Base-by-base conservation (phyloP, 2,888 invertebrate genomes). In the Apodemia duryi region DNA sequence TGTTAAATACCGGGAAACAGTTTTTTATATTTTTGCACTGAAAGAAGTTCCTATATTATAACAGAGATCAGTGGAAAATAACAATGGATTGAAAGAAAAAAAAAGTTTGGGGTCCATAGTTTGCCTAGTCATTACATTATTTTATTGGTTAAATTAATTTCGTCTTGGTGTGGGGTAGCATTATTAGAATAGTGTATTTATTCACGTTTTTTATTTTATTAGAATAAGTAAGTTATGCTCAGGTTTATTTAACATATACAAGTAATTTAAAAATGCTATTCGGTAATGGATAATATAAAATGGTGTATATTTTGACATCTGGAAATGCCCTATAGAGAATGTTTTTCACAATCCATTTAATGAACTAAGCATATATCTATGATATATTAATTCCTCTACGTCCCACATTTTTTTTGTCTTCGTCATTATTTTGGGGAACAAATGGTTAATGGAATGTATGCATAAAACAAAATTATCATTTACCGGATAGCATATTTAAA, bases 11-110 rank as follows among this genome's bases (percentile, higher is more conserved):
- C 57, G 70, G 77, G 77, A 67, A 70, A 71, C 68, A 70, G 67
- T 73, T 69, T 78, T 74, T 73, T 72, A 81, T 82, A 83, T 82
- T 81, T 84, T 85, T 83, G 86, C 88, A 88, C 85, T 86, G 83
- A 85, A 75, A 85, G 80, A 85, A 90, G 91, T 91, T 91, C 91
- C 91, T 91, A 89, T 88, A 86, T 83, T 77, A 81, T 76, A 76
- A 75, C 72, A 77, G 76, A 76, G 77, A 73, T 69, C 69, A 49
- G 49, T 46, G 63, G n/a, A 63, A 66, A 76, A 74, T 74, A 72
- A 70, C 74, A 77, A 69, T 72, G 70, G 73, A 72, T 71, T 71
- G 72, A 72, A 73, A 68, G 68, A 75, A 68, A 66, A 65, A 38
- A 70, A 70, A 72, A 74, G 77, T 83, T 80, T 84, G 83, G 82